Evolutionary conservation across 2,113 vertebrate genomes (phyloP), one percentile per base, ranked within the genome.

Genomic region (Alligator sinensis): DNA sequence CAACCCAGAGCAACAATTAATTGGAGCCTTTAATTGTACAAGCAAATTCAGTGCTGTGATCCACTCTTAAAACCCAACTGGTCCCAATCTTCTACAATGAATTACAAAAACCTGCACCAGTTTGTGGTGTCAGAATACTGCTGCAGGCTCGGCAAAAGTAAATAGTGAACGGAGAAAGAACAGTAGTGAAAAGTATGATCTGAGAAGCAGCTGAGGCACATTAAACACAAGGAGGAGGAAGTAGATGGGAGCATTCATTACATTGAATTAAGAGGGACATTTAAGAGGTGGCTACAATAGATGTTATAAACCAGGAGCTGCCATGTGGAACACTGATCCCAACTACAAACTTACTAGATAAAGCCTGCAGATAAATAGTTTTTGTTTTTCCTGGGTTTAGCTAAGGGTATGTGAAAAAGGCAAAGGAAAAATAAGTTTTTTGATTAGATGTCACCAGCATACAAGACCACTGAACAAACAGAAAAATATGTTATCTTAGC

Each of bases 301-400:
- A 28, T 9, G 18, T n/a, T 0, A 77, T 30, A 22, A 84, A 74
- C 79, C n/a, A 80, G 47, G 79, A 90, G 91, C 87, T 82, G 5
- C 34, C 59, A 59, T 38, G 11, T 1, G 55, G 91, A 84, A 38
- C 61, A 38, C 5, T 0, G 34, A 55, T 34, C 90, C 64, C 75
- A 66, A 60, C n/a, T 58, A 82, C 55, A 47, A 80, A 83, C 86
- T 91, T 83, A 13, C 77, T 75, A 90, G 28, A 68, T 68, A 68
- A 68, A 57, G 86, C 34, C 62, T 27, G 30, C 22, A 88, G 75
- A 64, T 72, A 80, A 75, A 47, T 81, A 47, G 9, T 47, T 47
- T 47, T 47, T 47, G 47, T 47, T 47, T 47, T 47, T 47, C 47
- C 47, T 47, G 47, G 47, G 7, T 47, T 47, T 47, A 47, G 6